Conservation (phyloP, 1,140 invertebrate species). For the Chrysopa pallens region DNA sequence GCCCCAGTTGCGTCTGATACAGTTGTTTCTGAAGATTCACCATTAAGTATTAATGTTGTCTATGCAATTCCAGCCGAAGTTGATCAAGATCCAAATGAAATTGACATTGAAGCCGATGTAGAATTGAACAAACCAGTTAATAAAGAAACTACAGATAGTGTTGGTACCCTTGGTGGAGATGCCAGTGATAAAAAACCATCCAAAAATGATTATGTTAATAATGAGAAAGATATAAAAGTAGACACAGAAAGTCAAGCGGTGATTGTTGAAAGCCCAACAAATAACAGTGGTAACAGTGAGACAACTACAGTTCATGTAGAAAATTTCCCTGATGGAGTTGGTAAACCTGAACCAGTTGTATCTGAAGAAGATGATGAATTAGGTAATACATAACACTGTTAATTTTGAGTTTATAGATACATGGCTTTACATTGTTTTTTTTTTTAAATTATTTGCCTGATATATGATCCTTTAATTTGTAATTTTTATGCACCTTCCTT, state of each 20-base stretch:
- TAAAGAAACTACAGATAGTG: too few relatives aligned
- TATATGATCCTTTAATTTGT: too few relatives aligned
- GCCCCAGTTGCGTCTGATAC: slow-evolving; percentile 12
- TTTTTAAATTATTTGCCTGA: too few relatives aligned
- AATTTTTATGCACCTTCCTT: too few relatives aligned
- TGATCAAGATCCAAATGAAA: too few relatives aligned
- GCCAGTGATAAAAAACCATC: background rate
- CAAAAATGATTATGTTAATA: slow-evolving; percentile 10
- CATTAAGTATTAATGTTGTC: slow-evolving; percentile 12
- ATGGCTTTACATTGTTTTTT: too few relatives aligned
- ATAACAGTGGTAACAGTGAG: too few relatives aligned
- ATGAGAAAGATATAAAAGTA: slow-evolving; percentile 11
- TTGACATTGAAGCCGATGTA: too few relatives aligned
- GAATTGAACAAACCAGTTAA: too few relatives aligned
- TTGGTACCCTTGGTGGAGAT: too few relatives aligned
- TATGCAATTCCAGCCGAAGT: slow-evolving; percentile 13
- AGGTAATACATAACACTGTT: slow-evolving; percentile 6
- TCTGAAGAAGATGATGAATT: slow-evolving; percentile 13
- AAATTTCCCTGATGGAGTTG: slow-evolving; percentile 13
- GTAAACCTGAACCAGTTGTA: slow-evolving; percentile 10
- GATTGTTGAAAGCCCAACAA: slow-evolving; percentile 9
- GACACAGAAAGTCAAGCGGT: slow-evolving; percentile 10
- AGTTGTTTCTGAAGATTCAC: slow-evolving; percentile 11
- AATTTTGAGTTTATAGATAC: too few relatives aligned
- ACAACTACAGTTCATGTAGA: slow-evolving; percentile 2